Evolutionary conservation across 2,797 vertebrate genomes (phyloP), one percentile per base, ranked within the genome.

Genomic region (Lacerta bilineata): DNA sequence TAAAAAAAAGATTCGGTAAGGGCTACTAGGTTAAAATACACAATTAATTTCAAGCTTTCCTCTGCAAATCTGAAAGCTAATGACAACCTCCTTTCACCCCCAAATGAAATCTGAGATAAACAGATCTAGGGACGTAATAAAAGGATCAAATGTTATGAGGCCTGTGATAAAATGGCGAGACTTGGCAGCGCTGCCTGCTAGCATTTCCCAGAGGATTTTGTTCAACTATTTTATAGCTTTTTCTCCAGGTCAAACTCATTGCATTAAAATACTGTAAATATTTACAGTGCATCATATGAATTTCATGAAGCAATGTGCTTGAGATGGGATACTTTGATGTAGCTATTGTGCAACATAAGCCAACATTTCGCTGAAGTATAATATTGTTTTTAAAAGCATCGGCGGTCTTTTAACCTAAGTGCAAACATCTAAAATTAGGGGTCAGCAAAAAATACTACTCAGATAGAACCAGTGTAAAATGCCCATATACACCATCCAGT

Each of bases 261-360:
- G 80, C 46, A 83, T 90, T 83, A 87, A 77, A 82, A 90, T 83
- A 83, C 80, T 87, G 80, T 83, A 87, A 87, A 90, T 90, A 83
- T 90, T 84, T 90, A 79, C 80, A 64, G 68, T 84, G 39, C 81
- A 83, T 72, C 50, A 84, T 66, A 90, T 89, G 78, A 90, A 86
- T 83, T 83, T 86, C 88, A 86, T 86, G 84, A 87, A 90, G 29
- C 61, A 71, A 78, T 86, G 46, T 64, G 18, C 55, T 72, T 23
- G 9, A 59, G 80, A 33, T 18, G 23, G 83, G 71, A 89, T 66
- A 50, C 78, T 89, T 85, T 72, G 68, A 74, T 87, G 66, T 79
- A 17, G 50, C 61, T 69, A 80, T 77, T 50, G 46, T 43, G 71
- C 43, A 85, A 69, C n/a, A 46, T 69, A 85, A 90, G 72, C 61